These are phyloP conservation scores for Hippocampus comes DNA, from an alignment of 2,113 vertebrate species.

Conservation along the genomic window DNA sequence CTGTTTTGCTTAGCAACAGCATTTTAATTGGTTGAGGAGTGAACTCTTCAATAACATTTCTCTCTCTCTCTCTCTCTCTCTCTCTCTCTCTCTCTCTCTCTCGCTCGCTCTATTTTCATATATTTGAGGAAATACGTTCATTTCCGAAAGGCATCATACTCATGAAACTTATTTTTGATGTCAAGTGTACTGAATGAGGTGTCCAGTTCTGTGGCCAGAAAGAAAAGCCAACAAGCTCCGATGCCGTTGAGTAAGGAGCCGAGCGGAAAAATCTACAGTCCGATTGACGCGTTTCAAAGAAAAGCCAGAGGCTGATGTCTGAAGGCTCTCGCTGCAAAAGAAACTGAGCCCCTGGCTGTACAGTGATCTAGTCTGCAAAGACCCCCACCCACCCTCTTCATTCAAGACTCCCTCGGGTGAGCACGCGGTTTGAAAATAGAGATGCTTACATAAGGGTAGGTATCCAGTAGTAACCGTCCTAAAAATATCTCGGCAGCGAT, in stretches of 20 bases:
- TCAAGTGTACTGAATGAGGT: neutral
- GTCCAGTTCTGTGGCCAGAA: neutral
- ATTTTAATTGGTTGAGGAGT: too few relatives aligned
- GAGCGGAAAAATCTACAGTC: neutral
- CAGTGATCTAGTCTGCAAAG: constrained; percentile 37
- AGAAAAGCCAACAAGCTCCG: neutral
- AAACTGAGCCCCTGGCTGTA: neutral
- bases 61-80: too few relatives aligned
- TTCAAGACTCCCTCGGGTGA: constrained; percentile 9
- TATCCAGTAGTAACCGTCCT: constrained; percentile 58
- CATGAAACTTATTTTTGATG: neutral
- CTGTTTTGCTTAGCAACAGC: too few relatives aligned
- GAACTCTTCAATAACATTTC: too few relatives aligned
- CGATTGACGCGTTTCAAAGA: constrained; percentile 36
- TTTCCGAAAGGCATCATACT: too few relatives aligned
- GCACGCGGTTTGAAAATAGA: neutral
- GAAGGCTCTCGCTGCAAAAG: constrained; percentile 6
- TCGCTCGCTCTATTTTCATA: too few relatives aligned
- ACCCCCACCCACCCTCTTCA: neutral
- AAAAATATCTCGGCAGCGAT: constrained; percentile 55
- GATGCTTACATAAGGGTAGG: constrained; percentile 35
- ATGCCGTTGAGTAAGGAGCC: constrained; percentile 17
- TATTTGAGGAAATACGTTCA: too few relatives aligned
- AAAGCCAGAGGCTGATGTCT: constrained; percentile 18
- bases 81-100: too few relatives aligned